A percentile compares a stretch with the other conserved stretches of the same genome.
Conservation (phyloP, 92 coral and sea anemone genomes). For the Blastomussa wellsi region DNA sequence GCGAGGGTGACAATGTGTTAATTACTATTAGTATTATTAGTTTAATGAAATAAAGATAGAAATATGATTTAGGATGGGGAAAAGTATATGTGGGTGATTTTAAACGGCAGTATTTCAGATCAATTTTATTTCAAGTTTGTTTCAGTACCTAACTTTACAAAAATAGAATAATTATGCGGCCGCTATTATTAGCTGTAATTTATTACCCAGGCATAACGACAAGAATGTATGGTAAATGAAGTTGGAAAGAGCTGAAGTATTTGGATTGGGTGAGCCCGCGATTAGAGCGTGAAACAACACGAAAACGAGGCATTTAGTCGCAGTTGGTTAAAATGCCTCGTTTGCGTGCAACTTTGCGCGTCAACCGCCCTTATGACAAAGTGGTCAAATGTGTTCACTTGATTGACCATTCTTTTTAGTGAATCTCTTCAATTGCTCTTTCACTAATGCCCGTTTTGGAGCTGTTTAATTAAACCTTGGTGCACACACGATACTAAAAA, state of each 20-base stretch:
- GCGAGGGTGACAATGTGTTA: background rate
- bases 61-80: background rate
- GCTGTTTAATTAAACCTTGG: background rate
- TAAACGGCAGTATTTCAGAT: background rate
- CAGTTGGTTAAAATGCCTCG: background rate
- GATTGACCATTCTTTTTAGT: too few species aligned
- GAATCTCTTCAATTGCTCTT: background rate
- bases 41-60: background rate
- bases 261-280: background rate
- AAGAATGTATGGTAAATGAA: background rate
- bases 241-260: background rate
- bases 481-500: too few species aligned
- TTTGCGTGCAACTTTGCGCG: background rate
- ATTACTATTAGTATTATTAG: background rate
- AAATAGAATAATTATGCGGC: background rate
- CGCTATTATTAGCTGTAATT: background rate
- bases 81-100: background rate
- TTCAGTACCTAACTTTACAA: background rate
- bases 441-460: background rate
- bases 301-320: background rate
- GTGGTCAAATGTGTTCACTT: background rate
- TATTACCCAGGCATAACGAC: background rate
- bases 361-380: background rate
- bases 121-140: background rate
- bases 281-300: background rate